Evolutionary conservation across 2,113 vertebrate species (phyloP), one percentile per base, ranked within the genome.

Genomic region (Takifugu bimaculatus): DNA sequence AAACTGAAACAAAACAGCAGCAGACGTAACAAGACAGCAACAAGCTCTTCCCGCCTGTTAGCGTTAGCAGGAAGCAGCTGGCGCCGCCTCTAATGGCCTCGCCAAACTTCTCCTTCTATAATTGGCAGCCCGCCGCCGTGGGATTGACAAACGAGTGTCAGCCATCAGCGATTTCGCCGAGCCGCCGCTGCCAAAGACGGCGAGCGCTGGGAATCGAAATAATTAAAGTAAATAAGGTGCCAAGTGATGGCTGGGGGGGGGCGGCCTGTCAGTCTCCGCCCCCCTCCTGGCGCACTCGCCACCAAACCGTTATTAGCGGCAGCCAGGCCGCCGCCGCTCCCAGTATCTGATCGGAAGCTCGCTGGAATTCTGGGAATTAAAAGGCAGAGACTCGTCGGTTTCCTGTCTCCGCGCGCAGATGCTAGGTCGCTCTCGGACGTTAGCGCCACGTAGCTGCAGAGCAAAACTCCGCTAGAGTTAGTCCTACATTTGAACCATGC

Each of bases 201-300:
- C 35, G 35, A 77, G 79, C 76, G 77, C 63, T 60, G 64, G 70
- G 82, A 89, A 88, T 89, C 82, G 85, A 87, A 90, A 90, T 90
- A 89, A 91, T 91, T 91, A 87, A 85, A 92, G 90, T 89, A 88
- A 91, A 91, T 90, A 89, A 90, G 87, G 83, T 83, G 84, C 85
- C 64, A 87, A 86, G 82, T 55, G 77, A 72, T 82, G 85, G 64
- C 80, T 68, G 70, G 67, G 68, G 68, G 60, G 54, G 29, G 70
- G 57, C 26, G 10, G 26, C 75, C 69, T 77, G 84, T 84, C 81
- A 84, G 74, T 75, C 67, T 67, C 74, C 75, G 80, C 74, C 75
- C 79, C 66, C 69, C 71, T 70, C 60, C 54, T 50, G 70, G 83
- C 78, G 78, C 79, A 79, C 77, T 85, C 70, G 78, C 67, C 66